Evolutionary conservation across 2,113 vertebrate species (phyloP).

Genomic region (Anolis carolinensis): DNA sequence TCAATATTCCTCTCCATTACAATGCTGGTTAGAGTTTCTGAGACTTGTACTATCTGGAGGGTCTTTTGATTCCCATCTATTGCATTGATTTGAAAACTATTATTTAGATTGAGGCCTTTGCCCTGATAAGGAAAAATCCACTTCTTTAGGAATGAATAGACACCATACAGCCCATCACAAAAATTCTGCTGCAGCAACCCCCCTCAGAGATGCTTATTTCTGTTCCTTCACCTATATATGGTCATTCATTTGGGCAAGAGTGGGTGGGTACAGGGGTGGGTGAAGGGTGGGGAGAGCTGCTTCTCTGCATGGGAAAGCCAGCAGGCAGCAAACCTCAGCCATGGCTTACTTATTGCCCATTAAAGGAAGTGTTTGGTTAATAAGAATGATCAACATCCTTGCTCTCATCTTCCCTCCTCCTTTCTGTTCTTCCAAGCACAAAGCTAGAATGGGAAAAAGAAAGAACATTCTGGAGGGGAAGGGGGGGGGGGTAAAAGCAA

Average conservation of each 20-base stretch:
- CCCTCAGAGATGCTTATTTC: neutral
- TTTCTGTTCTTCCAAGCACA: constrained; percentile 21
- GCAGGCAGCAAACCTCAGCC: neutral
- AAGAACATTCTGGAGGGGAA: neutral
- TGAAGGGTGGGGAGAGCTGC: no score
- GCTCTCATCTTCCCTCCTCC: neutral
- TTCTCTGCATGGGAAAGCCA: constrained; percentile 12
- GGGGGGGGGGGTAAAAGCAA: neutral
- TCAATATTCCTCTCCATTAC: no score
- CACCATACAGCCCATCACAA: neutral
- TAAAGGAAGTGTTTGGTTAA: constrained; percentile 25
- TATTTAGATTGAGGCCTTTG: neutral
- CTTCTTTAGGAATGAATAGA: neutral
- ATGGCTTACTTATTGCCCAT: constrained; percentile 13
- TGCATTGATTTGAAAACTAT: no score
- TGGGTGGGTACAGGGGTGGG: no score
- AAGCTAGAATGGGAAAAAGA: constrained; percentile 40
- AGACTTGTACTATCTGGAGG: no score
- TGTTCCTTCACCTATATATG: constrained; percentile 19
- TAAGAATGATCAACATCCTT: neutral
- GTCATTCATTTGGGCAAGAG: neutral
- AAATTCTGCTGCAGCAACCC: neutral
- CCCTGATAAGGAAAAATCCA: neutral
- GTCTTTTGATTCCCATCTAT: no score
- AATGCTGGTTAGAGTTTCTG: no score